Percentiles rank a stretch among this genome's conserved stretches.
Conservation (phyloP, 1,140 invertebrate species). For the Cepaea nemoralis region DNA sequence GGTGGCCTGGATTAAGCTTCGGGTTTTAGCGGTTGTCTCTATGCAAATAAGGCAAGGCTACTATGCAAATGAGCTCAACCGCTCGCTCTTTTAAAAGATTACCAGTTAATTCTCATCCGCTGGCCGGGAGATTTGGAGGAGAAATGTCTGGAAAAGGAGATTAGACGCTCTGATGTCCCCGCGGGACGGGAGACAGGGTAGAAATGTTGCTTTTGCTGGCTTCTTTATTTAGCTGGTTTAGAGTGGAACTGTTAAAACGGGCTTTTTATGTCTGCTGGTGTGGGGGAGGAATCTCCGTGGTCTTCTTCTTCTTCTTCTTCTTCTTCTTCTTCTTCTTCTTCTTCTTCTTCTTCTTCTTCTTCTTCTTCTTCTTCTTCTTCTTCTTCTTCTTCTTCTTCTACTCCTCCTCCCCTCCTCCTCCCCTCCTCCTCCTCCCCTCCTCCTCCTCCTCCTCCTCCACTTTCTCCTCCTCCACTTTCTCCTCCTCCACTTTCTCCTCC, state of each 20-base stretch:
- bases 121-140: slow-evolving; percentile 6
- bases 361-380: too few relatives aligned
- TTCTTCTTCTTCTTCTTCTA: too few relatives aligned
- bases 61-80: slow-evolving; percentile 32
- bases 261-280: too few relatives aligned
- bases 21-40: slow-evolving; percentile 33
- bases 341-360: too few relatives aligned
- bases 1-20: slow-evolving; percentile 11
- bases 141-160: slow-evolving; percentile 15
- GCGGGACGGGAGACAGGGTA: background rate
- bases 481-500: background rate
- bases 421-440: too few relatives aligned
- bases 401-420: too few relatives aligned
- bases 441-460: too few relatives aligned
- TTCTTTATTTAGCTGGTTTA: background rate
- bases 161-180: background rate
- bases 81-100: slow-evolving; percentile 35
- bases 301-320: too few relatives aligned
- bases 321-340: background rate
- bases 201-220: background rate
- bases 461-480: too few relatives aligned
- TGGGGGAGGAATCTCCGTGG: too few relatives aligned
- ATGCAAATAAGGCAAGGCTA: slow-evolving; percentile 31
- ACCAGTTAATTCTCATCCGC: slow-evolving; percentile 25
- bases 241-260: background rate